A percentile compares a stretch with the other conserved stretches of the same genome.
Evolutionary conservation across 2,797 vertebrate species (phyloP).

Genomic region (Rhadinocentrus ornatus): DNA sequence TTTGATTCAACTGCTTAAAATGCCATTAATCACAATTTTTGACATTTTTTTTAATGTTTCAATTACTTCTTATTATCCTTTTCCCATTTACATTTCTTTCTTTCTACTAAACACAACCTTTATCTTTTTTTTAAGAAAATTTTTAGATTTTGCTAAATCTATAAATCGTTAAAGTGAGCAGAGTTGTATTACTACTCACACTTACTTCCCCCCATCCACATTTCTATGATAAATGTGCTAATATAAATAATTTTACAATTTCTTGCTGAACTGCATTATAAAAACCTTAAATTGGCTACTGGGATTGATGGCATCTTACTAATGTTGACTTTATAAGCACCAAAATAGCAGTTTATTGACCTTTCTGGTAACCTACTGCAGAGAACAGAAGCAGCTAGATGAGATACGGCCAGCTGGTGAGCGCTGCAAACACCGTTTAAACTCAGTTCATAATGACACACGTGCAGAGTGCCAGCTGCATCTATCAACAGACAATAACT

Average conservation of each 20-base stretch:
- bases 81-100: not conserved
- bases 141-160: not conserved
- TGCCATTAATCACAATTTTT: not conserved
- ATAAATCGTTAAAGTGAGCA: conserved; percentile 4
- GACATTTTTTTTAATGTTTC: not conserved
- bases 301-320: conserved; percentile 56
- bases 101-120: not conserved
- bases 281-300: conserved; percentile 41
- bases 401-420: conserved; percentile 45
- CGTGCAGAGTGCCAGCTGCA: conserved; percentile 42
- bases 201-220: not conserved
- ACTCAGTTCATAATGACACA: conserved; percentile 42
- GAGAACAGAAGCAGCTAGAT: conserved; percentile 21
- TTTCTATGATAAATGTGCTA: conserved; percentile 57
- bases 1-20: conserved; percentile 8
- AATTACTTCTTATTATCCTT: not conserved
- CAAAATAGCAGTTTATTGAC: conserved; percentile 16
- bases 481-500: conserved; percentile 57
- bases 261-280: conserved; percentile 33
- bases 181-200: conserved; percentile 20
- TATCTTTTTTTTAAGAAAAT: too few relatives aligned
- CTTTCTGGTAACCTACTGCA: conserved; percentile 13
- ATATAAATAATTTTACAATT: conserved; percentile 40
- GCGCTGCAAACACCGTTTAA: conserved; percentile 18
- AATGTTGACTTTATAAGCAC: conserved; percentile 55